Base-by-base conservation (phyloP, 2,888 invertebrate genomes). In the Cenopis cana region DNA sequence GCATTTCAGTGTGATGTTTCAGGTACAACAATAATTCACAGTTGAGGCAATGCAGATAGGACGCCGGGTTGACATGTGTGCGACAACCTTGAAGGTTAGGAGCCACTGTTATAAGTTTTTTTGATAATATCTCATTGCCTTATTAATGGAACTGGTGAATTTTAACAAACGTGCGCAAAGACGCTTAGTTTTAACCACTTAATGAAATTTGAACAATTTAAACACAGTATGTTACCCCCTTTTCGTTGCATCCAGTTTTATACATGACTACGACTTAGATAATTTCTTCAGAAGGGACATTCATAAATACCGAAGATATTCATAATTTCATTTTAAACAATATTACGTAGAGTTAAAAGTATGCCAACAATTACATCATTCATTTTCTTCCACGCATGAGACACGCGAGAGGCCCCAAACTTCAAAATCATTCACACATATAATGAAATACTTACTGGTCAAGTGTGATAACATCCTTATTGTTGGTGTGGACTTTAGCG, bases 401-500 rank as follows among this genome's bases (percentile, higher is more conserved):
- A 49, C 41, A 11, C 41, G 11, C 4, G 29, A 36, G 52, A 65
- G 50, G 50, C 11, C 50, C 55, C 24, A 57, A 62, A 33, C 8
- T 59, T 65, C 56, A 55, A 57, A 29, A 11, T 55, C 70, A 66
- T 64, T 70, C 64, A 59, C 46, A 62, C 70, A 8, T 14, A 65
- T 72, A 61, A 67, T 54, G 72, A 66, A 71, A 76, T 80, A 96
- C 98, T 97, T 95, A 99, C 99, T 99, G 99, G 92, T 99, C 99
- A 69, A 99, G 92, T 0, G 98, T 97, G 81, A 99, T 97, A 77
- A 99, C 95, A 87, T 99, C 99, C 79, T 96, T 95, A 75, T 97
- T 96, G 81, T 97, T 96, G 1, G 99, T 99, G 87, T 98, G 97
- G 68, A 97, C 96, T 74, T 96, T 95, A 0, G 99, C 98, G 74